Percentiles rank a stretch among this genome's conserved stretches.
Conservation (phyloP, 2,888 invertebrate species). For the Diloba caeruleocephala region DNA sequence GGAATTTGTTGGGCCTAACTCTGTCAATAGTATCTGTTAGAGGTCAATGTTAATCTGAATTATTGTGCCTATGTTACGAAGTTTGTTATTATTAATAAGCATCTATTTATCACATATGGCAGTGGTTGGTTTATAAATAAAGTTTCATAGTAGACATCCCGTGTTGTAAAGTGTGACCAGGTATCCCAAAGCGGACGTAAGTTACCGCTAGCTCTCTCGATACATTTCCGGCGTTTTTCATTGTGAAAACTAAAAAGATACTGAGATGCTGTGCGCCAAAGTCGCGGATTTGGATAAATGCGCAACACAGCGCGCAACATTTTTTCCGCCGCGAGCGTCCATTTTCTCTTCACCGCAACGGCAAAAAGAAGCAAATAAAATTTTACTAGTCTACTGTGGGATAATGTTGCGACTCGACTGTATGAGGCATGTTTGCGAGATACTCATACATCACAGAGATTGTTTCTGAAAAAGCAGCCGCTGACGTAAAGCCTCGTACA, state of each 20-base stretch:
- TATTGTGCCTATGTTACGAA: no score
- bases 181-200: constrained; percentile 23
- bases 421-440: constrained; percentile 14
- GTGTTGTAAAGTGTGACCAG: constrained; percentile 40
- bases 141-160: constrained; percentile 41
- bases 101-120: not conserved
- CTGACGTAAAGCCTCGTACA: constrained; percentile 30
- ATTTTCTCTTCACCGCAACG: constrained; percentile 34
- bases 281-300: constrained; percentile 47
- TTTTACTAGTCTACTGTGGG: constrained; percentile 30
- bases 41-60: no score
- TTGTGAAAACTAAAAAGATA: constrained; percentile 43
- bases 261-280: constrained; percentile 30
- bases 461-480: constrained; percentile 25
- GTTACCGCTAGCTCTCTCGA: constrained; percentile 27
- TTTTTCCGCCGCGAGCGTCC: constrained; percentile 40
- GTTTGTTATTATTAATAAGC: no score
- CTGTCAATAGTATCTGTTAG: no score
- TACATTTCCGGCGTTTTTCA: constrained; percentile 42
- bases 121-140: constrained; percentile 44
- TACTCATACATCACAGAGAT: constrained; percentile 45
- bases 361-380: constrained; percentile 42
- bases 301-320: constrained; percentile 40
- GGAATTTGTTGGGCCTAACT: no score
- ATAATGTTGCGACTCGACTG: constrained; percentile 25